phyloP scores from a whole-genome alignment of 2,113 vertebrate genomes.

The Tetrao urogallus region DNA sequence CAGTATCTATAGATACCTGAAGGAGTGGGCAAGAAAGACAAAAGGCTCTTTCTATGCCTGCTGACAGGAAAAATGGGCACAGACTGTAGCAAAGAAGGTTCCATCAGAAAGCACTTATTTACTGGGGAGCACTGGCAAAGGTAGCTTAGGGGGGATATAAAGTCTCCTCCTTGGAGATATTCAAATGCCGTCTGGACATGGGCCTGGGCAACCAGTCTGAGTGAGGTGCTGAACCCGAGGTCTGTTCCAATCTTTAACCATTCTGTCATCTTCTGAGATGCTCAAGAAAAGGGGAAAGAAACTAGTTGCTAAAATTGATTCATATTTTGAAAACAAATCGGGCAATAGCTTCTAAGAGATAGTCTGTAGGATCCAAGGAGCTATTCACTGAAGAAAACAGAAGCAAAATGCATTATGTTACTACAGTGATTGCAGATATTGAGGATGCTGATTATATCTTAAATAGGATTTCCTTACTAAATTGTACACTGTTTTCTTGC shows the following conservation, averaged over 20 bases:
- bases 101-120: not conserved
- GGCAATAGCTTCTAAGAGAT: not conserved
- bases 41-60: not conserved
- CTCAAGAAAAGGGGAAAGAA: not conserved
- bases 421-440: not conserved
- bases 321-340: not conserved
- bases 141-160: not conserved
- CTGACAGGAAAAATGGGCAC: not conserved
- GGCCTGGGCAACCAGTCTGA: not conserved
- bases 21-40: not conserved
- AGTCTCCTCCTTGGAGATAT: not conserved
- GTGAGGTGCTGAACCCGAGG: not conserved
- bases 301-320: not conserved
- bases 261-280: not conserved
- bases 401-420: not conserved
- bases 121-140: not conserved
- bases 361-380: not conserved
- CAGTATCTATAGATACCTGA: not conserved
- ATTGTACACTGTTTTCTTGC: not conserved
- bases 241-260: not conserved
- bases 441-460: not conserved
- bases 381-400: not conserved
- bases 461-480: not conserved
- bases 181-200: not conserved
- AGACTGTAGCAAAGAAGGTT: not conserved